Base-by-base conservation (phyloP, 2,888 invertebrate genomes). In the Drosophila quinaria region DNA sequence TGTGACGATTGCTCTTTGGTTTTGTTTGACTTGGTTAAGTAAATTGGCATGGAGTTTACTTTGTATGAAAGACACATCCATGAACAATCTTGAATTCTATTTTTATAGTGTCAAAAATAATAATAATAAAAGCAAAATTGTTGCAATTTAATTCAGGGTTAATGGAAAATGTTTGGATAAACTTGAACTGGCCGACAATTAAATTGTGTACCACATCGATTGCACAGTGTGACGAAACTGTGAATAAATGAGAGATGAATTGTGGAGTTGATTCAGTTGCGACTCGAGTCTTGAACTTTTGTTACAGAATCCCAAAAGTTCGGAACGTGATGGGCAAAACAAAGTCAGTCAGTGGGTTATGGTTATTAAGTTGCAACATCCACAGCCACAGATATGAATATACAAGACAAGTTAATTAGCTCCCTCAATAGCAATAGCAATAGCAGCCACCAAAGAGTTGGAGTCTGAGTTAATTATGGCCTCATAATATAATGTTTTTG, bases 311-410 rank as follows among this genome's bases (percentile, higher is more conserved):
- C 79, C 46, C 31, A 29, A 15, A 59, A 35, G 59, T 42, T 39
- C 39, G 33, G 55, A 77, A 77, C 65, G 63, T 70, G 80, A 55
- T 46, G 35, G 54, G 50, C 42, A 42, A 60, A 49, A 44, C 61
- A 80, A 81, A 81, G 83, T 78, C 86, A 83, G 82, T 83, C 83
- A 82, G 37, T 82, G 83, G 86, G 87, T 86, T 82, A 86, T 76
- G 86, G 70, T 52, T 76, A 50, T 47, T 50, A 42, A 52, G 61
- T 66, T 78, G 70, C 67, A 61, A 59, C 68, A 76, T 59, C 42
- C 13, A 58, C 39, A 59, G 8, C 46, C 41, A 41, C 41, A 41
- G 41, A 41, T 29, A 29, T n/a, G n/a, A n/a, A n/a, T 8, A 29
- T 2, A 17, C 17, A 31, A 49, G 83, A 54, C 77, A 83, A 76